Evolutionary conservation across 2,113 vertebrate species (phyloP).

Genomic region (Malurus elegans): DNA sequence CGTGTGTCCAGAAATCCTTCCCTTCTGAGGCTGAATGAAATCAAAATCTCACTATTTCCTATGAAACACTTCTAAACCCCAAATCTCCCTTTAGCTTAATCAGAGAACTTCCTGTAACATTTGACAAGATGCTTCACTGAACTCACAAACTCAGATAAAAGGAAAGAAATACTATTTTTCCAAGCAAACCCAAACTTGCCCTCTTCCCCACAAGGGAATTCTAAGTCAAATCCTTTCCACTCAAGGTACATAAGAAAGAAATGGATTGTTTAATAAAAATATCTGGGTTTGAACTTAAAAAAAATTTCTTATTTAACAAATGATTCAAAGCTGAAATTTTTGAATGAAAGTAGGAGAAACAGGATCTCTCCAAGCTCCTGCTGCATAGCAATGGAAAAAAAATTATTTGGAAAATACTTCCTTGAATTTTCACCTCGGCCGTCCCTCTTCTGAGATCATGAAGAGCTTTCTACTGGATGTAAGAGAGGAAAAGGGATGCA

Average conservation of each 20-base stretch:
- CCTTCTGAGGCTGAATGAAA: not conserved
- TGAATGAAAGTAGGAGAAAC: not conserved
- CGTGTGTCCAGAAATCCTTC: not conserved
- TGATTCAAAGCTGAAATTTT: not conserved
- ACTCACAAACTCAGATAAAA: not conserved
- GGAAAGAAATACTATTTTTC: not conserved
- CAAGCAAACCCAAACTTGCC: not conserved
- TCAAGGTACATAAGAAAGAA: not conserved
- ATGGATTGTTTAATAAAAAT: not conserved
- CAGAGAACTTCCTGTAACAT: not conserved
- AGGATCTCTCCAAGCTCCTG: not conserved
- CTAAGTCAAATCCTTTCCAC: not conserved
- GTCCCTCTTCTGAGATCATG: not conserved
- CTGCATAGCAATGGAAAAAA: not conserved
- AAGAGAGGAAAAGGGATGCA: not conserved
- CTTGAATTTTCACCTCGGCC: not conserved
- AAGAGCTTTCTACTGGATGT: not conserved
- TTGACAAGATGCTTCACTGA: not conserved
- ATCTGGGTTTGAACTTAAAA: not conserved
- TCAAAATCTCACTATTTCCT: not conserved
- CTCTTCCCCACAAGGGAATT: not conserved
- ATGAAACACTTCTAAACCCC: not conserved
- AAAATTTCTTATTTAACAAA: not conserved
- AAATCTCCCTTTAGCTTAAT: not conserved
- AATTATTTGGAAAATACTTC: not conserved